Base-by-base conservation (phyloP, 2,113 vertebrate genomes). In the Corythaixoides concolor region DNA sequence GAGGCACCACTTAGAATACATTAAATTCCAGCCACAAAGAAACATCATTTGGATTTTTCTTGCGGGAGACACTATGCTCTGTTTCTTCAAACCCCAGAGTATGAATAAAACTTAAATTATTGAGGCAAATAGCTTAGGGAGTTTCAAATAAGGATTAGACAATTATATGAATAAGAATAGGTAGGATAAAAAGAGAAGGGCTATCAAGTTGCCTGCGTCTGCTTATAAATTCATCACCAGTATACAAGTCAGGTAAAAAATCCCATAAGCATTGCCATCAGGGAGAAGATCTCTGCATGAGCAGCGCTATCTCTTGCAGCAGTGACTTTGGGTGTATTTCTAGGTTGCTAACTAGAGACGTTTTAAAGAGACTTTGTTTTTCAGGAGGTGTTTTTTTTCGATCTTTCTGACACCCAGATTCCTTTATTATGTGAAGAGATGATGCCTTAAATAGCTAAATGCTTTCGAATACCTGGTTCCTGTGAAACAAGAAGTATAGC, bases 41-140 rank as follows among this genome's bases (percentile, higher is more conserved):
- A 91, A 24, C 75, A 90, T 43, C 41, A 30, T 67, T 79, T 74
- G 88, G 79, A 70, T 93, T 86, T 66, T 60, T 59, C 82, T 76
- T 88, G 68, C 50, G 88, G 58, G 49, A 94, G 53, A 60, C 4
- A 7, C 79, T 18, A 6, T 30, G 74, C 90, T 90, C 45, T 74
- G 69, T 52, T 89, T 60, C 88, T 58, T 55, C 82, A 90, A 90
- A 85, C 75, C 78, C 41, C 63, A 73, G 63, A 67, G 72, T 56
- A 77, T 8, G 14, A 85, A 52, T 76, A 35, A 88, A 95, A 74
- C 67, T 70, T n/a, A 67, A 85, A 77, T 93, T 70, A 93, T 30
- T 26, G 79, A 94, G 75, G 72, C 88, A 83, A 88, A 88, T 77
- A 80, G 58, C 88, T 96, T 18, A 47, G 85, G 75, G 88, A 90